A percentile compares a stretch with the other conserved stretches of the same genome.
phyloP scores from a whole-genome alignment of 2,888 invertebrate genomes.

The Maniola hyperantus region DNA sequence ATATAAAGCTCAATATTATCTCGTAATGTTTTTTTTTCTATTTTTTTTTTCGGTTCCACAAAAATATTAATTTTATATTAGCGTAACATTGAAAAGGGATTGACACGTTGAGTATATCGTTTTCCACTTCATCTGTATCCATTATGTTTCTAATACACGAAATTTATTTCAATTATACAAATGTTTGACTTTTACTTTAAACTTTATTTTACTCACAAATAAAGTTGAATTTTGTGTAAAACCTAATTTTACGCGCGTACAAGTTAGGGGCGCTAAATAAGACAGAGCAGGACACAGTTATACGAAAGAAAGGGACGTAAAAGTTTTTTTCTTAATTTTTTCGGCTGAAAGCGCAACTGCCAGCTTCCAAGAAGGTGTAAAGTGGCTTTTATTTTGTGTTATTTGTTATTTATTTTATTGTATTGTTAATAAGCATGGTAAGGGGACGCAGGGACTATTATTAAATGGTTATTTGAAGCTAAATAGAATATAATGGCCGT shows the following conservation, averaged over 20 bases:
- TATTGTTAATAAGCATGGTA: constrained; percentile 82
- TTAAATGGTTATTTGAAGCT: constrained; percentile 82
- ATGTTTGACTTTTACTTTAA: constrained; percentile 17
- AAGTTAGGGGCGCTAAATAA: constrained; percentile 53
- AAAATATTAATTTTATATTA: constrained; percentile 79
- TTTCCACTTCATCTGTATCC: constrained; percentile 77
- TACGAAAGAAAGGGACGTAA: constrained; percentile 49
- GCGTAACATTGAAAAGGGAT: constrained; percentile 72
- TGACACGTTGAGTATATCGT: constrained; percentile 75
- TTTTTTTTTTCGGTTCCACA: constrained; percentile 47
- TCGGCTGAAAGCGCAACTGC: constrained; percentile 62
- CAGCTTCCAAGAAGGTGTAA: constrained; percentile 81
- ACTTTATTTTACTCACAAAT: constrained; percentile 1
- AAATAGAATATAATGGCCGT: constrained; percentile 82
- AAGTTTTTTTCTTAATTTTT: constrained; percentile 58
- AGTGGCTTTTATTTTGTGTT: constrained; percentile 75
- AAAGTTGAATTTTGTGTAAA: constrained; percentile 21
- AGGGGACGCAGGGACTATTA: constrained; percentile 73
- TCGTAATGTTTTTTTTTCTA: constrained; percentile 47
- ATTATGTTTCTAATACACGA: constrained; percentile 58
- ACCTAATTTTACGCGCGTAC: constrained; percentile 28
- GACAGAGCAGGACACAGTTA: constrained; percentile 54
- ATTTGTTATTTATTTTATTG: constrained; percentile 81
- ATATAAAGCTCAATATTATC: constrained; percentile 52
- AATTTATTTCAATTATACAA: constrained; percentile 40